phyloP scores from a whole-genome alignment of 2,113 vertebrate species.

The Heptranchias perlo region DNA sequence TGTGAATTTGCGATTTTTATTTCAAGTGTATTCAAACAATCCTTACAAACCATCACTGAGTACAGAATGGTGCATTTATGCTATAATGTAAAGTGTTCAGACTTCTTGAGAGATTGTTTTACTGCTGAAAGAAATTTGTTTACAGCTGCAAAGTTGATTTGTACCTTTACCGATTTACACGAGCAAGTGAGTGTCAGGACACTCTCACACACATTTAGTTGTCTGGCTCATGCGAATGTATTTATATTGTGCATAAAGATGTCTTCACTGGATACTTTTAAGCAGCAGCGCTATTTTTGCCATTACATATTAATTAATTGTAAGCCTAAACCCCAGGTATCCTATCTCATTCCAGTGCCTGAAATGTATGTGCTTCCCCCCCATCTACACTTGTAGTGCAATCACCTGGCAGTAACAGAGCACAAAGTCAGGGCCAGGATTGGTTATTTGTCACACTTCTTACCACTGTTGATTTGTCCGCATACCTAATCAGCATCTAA shows the following conservation, averaged over 20 bases:
- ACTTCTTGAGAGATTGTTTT: neutral
- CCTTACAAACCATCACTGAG: too few relatives aligned
- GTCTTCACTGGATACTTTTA: neutral
- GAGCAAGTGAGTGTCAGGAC: neutral
- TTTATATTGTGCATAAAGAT: neutral
- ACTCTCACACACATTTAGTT: neutral
- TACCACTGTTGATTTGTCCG: neutral
- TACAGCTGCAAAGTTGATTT: neutral
- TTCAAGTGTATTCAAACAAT: too few relatives aligned
- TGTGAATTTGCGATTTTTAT: conserved; percentile 5
- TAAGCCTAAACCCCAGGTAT: neutral
- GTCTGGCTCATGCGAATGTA: neutral
- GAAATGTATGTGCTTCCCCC: neutral
- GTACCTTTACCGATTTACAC: neutral
- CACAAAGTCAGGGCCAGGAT: neutral
- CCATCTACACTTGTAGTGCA: neutral
- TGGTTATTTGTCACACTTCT: neutral
- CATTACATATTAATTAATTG: neutral
- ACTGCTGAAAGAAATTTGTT: neutral
- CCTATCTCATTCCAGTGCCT: neutral
- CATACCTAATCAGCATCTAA: neutral
- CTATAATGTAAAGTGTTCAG: neutral
- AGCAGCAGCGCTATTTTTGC: neutral
- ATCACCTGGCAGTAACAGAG: neutral
- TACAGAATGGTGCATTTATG: neutral